Conservation (phyloP, 1,140 invertebrate species). For the Venturia canescens region DNA sequence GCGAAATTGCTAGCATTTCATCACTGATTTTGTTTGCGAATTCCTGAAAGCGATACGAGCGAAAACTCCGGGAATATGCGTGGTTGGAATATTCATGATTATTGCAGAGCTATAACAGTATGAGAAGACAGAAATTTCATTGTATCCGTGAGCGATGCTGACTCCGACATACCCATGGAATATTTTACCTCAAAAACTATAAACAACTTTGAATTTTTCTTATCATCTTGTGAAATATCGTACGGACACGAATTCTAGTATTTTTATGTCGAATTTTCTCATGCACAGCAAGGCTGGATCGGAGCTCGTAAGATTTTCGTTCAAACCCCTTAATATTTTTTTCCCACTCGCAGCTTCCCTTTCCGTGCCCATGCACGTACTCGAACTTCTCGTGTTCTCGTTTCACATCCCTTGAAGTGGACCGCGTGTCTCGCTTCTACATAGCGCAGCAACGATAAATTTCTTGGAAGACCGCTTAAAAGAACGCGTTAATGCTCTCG, state of each 20-base stretch:
- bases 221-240: background rate
- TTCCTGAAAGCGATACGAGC: too few relatives aligned
- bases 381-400: background rate
- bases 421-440: slow-evolving; percentile 27
- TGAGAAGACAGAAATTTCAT: too few relatives aligned
- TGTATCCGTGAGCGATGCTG: too few relatives aligned
- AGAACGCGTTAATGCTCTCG: slow-evolving; percentile 40
- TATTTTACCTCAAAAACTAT: too few relatives aligned
- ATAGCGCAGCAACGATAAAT: slow-evolving; percentile 33
- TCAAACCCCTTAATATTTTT: slow-evolving; percentile 29
- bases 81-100: too few relatives aligned
- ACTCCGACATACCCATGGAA: too few relatives aligned
- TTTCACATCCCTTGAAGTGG: background rate
- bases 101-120: too few relatives aligned
- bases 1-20: too few relatives aligned
- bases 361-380: background rate
- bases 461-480: slow-evolving; percentile 53
- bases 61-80: too few relatives aligned
- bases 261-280: slow-evolving; percentile 26
- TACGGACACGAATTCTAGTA: background rate
- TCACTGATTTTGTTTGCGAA: too few relatives aligned
- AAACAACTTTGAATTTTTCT: background rate
- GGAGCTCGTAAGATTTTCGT: background rate
- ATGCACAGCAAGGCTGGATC: background rate
- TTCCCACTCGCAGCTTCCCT: background rate